These are phyloP conservation scores for Hydrotaea diabolus DNA, from an alignment of 2,888 invertebrate species.

Conservation along the genomic window DNA sequence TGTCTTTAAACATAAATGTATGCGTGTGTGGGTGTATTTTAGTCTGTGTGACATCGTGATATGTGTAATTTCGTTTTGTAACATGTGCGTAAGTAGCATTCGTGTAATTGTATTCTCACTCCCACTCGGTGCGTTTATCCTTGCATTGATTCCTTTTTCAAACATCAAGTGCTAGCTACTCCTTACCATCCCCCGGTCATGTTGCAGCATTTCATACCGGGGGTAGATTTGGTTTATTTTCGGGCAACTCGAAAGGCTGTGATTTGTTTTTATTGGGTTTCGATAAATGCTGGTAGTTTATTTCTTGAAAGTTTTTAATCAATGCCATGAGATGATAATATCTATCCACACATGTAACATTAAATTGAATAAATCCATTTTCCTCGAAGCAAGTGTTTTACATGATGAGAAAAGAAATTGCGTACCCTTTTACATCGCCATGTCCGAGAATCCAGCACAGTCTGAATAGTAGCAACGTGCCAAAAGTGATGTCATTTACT, in stretches of 20 bases:
- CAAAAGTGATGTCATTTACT: no score
- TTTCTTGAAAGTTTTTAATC: background rate
- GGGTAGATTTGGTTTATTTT: background rate
- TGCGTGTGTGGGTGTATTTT: background rate
- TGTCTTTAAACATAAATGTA: background rate
- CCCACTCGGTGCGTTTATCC: background rate
- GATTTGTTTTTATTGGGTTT: slow-evolving; percentile 29
- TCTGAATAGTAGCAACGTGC: no score
- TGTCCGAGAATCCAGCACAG: no score
- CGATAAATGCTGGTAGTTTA: slow-evolving; percentile 12
- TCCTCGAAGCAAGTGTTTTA: no score
- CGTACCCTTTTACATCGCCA: no score
- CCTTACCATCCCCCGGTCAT: background rate
- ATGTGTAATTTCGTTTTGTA: slow-evolving; percentile 67
- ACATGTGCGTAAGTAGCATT: slow-evolving; percentile 68
- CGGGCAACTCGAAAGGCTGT: background rate
- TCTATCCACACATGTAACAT: background rate
- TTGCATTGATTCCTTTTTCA: background rate
- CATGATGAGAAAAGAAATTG: no score
- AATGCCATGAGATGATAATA: background rate
- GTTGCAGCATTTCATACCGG: background rate
- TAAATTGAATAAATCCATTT: no score
- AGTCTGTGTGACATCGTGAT: slow-evolving; percentile 46
- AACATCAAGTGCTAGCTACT: background rate
- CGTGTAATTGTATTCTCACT: background rate